Conservation (phyloP, 2,888 invertebrate genomes). For the Euplagia quadripunctaria region DNA sequence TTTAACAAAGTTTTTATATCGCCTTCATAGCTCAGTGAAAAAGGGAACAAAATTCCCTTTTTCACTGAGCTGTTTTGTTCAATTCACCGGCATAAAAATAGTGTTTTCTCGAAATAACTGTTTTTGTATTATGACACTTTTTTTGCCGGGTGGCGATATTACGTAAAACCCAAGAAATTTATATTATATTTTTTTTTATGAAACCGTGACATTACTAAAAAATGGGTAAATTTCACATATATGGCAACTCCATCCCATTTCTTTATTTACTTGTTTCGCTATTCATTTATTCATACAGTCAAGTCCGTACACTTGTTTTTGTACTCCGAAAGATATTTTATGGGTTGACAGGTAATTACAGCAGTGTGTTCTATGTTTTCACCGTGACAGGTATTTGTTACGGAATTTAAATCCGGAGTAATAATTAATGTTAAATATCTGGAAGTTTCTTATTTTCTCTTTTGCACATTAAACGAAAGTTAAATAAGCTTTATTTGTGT, state of each 20-base stretch:
- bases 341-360: slow-evolving; percentile 32
- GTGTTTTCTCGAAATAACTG: too few relatives aligned
- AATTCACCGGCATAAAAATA: too few relatives aligned
- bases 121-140: too few relatives aligned
- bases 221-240: neutral
- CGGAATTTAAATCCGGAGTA: neutral
- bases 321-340: slow-evolving; percentile 21
- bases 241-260: slow-evolving; percentile 20
- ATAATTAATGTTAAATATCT: neutral
- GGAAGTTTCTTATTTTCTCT: neutral
- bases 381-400: neutral
- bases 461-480: neutral
- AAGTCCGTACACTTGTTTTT: slow-evolving; percentile 33
- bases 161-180: neutral
- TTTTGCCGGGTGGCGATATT: too few relatives aligned
- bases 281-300: slow-evolving; percentile 42
- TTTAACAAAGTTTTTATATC: too few relatives aligned
- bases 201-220: neutral
- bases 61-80: too few relatives aligned
- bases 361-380: slow-evolving; percentile 3
- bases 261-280: slow-evolving; percentile 34
- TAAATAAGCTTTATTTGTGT: too few relatives aligned
- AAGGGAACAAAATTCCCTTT: neutral
- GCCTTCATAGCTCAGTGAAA: too few relatives aligned
- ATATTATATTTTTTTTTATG: neutral